phyloP scores from a whole-genome alignment of 2,888 invertebrate species.

The Eremobia ochroleuca region DNA sequence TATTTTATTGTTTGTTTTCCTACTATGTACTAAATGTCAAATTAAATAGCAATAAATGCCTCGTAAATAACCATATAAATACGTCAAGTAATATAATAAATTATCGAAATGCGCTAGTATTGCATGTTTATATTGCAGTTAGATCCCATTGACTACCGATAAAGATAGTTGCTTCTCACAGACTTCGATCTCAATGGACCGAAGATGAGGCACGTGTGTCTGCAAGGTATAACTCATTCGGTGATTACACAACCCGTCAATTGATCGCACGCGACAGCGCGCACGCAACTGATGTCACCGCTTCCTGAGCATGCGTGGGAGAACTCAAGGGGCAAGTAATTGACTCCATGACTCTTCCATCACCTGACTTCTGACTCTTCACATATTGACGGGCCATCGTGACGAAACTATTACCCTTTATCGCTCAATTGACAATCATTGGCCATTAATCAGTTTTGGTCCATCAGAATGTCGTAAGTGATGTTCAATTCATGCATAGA shows the following conservation, averaged over 20 bases:
- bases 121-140: conserved; percentile 11
- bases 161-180: conserved; percentile 26
- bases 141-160: conserved; percentile 17
- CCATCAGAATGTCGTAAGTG: conserved; percentile 25
- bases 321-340: conserved; percentile 71
- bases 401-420: conserved; percentile 64
- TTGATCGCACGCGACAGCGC: conserved; percentile 58
- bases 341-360: conserved; percentile 70
- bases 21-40: conserved; percentile 20
- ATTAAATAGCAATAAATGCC: conserved; percentile 37
- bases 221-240: conserved; percentile 46
- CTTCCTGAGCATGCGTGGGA: conserved; percentile 56
- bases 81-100: conserved; percentile 25
- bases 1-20: conserved; percentile 27
- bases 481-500: conserved; percentile 37
- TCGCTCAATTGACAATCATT: conserved; percentile 64
- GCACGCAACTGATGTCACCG: conserved; percentile 65
- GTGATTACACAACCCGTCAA: conserved; percentile 60
- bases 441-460: conserved; percentile 49
- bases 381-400: conserved; percentile 57
- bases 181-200: conserved; percentile 29
- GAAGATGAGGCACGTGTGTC: conserved; percentile 37
- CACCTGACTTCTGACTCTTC: conserved; percentile 78
- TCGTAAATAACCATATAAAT: conserved; percentile 5
- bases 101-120: conserved; percentile 33